Base-by-base conservation (phyloP, 2,888 invertebrate species). In the Cataglyphis altisquamis region DNA sequence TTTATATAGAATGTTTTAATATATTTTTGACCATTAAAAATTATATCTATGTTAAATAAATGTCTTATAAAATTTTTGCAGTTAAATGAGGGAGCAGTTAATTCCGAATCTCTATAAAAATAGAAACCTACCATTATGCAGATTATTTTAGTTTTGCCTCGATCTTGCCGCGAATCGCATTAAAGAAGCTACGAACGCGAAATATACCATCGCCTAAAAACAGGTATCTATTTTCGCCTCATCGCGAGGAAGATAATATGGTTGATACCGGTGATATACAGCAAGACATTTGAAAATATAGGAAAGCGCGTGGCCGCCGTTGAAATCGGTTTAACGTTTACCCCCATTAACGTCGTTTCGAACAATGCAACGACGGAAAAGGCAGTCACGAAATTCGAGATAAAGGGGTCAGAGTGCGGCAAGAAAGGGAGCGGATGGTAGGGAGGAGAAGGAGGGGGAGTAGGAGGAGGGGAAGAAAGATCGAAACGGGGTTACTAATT, bases 401-500 rank as follows among this genome's bases (percentile, higher is more conserved):
- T 86, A 87, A 90, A 84, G 85, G 86, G 87, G 86, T 87, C 87
- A 89, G 86, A 85, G 84, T 78, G 86, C 55, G 66, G 75, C 77
- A 77, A 86, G 83, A 86, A 80, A 80, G 78, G 78, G 68, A 70
- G 36, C 70, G 45, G 60, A 80, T 60, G 70, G 70, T 18, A 45
- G 70, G 32, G 77, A 41, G 52, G 57, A 12, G 81, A 67, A 66
- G 83, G 72, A 55, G 86, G 88, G 88, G 88, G 70, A 86, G 87
- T 88, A 86, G 90, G 91, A 93, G 45, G 25, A 87, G 87, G 86
- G 87, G 90, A 89, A 74, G 87, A 89, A 89, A 75, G 87, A 89
- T 89, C 86, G 90, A 92, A 94, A 93, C 91, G 92, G 94, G 94
- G 93, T 93, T 94, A 94, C 94, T 94, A 94, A 94, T 94, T 94